A percentile compares a stretch with the other conserved stretches of the same genome.
These are phyloP conservation scores for Microhierax caerulescens DNA, from an alignment of 2,797 vertebrate species.

Conservation along the genomic window DNA sequence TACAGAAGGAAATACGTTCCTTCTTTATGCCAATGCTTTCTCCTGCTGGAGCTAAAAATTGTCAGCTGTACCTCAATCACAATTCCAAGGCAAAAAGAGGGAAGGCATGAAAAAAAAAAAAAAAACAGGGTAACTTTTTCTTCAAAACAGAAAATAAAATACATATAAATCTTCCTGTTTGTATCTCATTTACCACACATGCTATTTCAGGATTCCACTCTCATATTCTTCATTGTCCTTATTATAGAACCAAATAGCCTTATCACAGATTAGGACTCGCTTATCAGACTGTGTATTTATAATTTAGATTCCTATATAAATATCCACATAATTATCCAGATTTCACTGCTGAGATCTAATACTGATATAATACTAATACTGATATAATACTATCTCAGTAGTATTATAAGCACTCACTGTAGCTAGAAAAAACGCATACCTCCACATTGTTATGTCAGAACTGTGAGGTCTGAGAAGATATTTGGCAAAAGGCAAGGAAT, in stretches of 20 bases:
- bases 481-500: not conserved
- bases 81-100: not conserved
- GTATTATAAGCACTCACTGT: not conserved
- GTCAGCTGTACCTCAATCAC: not conserved
- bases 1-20: accelerated
- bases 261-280: not conserved
- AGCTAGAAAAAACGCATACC: not conserved
- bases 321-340: not conserved
- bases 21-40: not conserved
- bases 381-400: not conserved
- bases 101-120: not conserved
- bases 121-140: not conserved
- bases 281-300: not conserved
- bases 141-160: not conserved
- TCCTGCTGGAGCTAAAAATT: not conserved
- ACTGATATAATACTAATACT: not conserved
- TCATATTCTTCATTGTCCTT: not conserved
- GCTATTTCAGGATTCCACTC: not conserved
- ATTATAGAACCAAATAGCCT: not conserved
- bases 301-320: not conserved
- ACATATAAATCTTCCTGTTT: not conserved
- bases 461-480: not conserved
- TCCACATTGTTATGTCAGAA: not conserved
- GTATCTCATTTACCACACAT: not conserved
- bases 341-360: not conserved